Conservation (phyloP, 2,888 invertebrate species). For the Pocota personata region DNA sequence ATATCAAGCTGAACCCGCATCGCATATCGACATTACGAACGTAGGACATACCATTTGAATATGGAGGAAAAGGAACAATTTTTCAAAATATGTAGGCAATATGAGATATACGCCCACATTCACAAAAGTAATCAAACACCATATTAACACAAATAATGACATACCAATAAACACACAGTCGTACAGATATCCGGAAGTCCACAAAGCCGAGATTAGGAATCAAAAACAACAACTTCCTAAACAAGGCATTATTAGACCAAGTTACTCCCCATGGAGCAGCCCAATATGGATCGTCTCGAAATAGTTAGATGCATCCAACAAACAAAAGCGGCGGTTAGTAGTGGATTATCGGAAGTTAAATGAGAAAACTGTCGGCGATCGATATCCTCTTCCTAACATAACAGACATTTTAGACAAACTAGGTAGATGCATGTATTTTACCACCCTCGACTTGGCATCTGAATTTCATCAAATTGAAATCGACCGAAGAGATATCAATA, state of each 20-base stretch:
- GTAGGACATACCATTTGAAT: too few species aligned
- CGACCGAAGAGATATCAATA: too few species aligned
- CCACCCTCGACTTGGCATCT: neutral
- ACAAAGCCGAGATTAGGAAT: conserved; percentile 1
- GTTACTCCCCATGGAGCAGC: neutral
- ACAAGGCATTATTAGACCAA: too few species aligned
- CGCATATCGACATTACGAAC: too few species aligned
- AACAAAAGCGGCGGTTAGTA: neutral
- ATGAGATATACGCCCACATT: conserved; percentile 20
- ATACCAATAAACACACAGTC: conserved; percentile 6
- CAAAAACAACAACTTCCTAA: conserved; percentile 1
- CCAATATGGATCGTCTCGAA: conserved; percentile 1
- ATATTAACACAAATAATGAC: conserved; percentile 2
- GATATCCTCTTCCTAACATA: too few species aligned
- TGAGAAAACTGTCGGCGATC: too few species aligned
- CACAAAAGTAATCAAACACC: conserved; percentile 33
- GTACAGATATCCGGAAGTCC: conserved; percentile 8
- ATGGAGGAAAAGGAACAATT: neutral
- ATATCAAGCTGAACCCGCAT: too few species aligned
- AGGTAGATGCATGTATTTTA: too few species aligned
- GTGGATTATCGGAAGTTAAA: too few species aligned
- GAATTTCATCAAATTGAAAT: conserved; percentile 60
- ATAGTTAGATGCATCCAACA: neutral
- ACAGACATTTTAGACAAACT: too few species aligned
- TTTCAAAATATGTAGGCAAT: neutral